Conservation (phyloP, 2,797 vertebrate species). For the Enteromius anoplus region DNA sequence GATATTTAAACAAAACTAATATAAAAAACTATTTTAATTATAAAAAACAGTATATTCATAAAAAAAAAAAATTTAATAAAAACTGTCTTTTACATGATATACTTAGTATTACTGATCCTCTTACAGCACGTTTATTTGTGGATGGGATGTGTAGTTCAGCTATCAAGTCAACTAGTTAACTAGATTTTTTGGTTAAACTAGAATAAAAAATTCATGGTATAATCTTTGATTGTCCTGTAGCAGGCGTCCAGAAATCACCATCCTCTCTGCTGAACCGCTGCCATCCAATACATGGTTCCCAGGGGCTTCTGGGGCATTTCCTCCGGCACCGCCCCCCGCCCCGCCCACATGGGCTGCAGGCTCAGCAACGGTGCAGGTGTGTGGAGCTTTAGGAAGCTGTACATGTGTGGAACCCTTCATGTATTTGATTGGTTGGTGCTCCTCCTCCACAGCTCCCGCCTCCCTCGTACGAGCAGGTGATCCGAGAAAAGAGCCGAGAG, state of each 20-base stretch:
- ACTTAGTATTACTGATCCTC: not conserved
- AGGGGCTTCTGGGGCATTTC: conserved; percentile 77
- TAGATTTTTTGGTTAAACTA: not conserved
- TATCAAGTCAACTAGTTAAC: not conserved
- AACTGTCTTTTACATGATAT: too few species aligned
- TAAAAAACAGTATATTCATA: too few species aligned
- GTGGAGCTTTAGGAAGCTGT: not conserved
- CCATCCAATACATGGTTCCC: conserved; percentile 88
- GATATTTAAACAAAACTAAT: too few species aligned
- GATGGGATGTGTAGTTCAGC: not conserved
- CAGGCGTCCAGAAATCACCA: conserved; percentile 97
- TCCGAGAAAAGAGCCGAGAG: conserved; percentile 94
- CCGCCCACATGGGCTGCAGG: conserved; percentile 77
- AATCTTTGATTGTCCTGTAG: not conserved
- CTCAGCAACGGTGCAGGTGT: conserved; percentile 80
- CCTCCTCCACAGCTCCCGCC: conserved; percentile 80
- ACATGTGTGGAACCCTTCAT: not conserved
- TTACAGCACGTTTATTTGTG: not conserved
- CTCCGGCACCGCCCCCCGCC: conserved; percentile 76
- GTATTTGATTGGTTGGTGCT: not conserved
- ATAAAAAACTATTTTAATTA: too few species aligned
- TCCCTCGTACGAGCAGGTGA: conserved; percentile 96
- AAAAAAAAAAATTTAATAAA: too few species aligned
- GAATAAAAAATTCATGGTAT: not conserved
- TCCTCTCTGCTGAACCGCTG: conserved; percentile 92